These are phyloP conservation scores for Morone chrysops DNA, from an alignment of 2,113 vertebrate genomes.

Conservation along the genomic window DNA sequence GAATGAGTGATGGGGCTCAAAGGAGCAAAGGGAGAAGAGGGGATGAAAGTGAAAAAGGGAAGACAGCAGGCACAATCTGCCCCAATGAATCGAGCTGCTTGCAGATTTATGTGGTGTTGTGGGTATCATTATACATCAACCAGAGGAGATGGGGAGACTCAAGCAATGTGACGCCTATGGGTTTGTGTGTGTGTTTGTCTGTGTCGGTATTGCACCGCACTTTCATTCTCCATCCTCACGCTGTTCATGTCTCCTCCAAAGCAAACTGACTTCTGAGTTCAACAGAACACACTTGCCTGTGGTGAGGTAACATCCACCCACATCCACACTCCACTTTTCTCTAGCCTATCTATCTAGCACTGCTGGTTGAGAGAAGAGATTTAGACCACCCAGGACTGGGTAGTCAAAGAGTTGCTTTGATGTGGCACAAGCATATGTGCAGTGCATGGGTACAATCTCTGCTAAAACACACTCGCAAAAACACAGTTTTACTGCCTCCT, in stretches of 20 bases:
- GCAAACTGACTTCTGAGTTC: constrained; percentile 69
- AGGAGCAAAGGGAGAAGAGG: constrained; percentile 66
- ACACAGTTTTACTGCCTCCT: constrained; percentile 78
- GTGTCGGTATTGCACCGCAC: constrained; percentile 41
- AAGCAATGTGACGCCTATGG: constrained; percentile 55
- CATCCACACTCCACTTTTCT: constrained; percentile 67
- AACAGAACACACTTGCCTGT: constrained; percentile 60
- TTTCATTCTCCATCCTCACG: constrained; percentile 56
- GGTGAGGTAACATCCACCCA: constrained; percentile 73
- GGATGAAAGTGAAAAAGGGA: constrained; percentile 73
- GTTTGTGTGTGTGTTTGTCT: constrained; percentile 58
- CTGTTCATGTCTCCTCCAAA: constrained; percentile 63
- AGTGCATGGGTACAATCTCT: constrained; percentile 70
- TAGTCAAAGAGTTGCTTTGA: constrained; percentile 78
- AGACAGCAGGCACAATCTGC: constrained; percentile 77
- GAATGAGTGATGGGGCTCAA: constrained; percentile 74
- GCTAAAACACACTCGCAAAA: constrained; percentile 75
- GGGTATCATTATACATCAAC: constrained; percentile 76
- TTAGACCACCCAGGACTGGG: constrained; percentile 82
- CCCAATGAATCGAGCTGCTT: constrained; percentile 71
- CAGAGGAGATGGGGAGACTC: constrained; percentile 60
- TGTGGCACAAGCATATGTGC: constrained; percentile 81
- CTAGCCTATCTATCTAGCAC: constrained; percentile 57
- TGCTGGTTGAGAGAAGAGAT: constrained; percentile 64
- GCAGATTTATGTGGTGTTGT: constrained; percentile 76